Percentiles rank a stretch among this genome's conserved stretches.
Evolutionary conservation across 2,797 vertebrate species (phyloP).

Genomic region (Allobates femoralis): DNA sequence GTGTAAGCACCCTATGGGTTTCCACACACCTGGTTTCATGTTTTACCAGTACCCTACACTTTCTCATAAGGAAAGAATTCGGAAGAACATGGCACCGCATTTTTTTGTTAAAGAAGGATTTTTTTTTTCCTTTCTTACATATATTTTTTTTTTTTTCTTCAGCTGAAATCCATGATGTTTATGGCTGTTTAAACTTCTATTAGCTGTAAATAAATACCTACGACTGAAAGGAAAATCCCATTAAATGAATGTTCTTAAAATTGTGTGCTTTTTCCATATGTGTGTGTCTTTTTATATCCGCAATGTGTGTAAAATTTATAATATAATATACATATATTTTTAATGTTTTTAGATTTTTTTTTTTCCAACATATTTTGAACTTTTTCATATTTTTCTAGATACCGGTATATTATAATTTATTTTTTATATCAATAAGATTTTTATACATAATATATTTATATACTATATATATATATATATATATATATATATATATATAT

Average conservation of each 20-base stretch:
- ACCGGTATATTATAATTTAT: too few species aligned
- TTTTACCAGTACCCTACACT: slow-evolving; percentile 66
- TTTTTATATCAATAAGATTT: too few species aligned
- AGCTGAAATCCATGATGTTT: slow-evolving; percentile 78
- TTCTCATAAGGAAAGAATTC: slow-evolving; percentile 72
- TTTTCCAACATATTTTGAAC: too few species aligned
- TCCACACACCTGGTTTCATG: background rate
- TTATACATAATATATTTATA: too few species aligned
- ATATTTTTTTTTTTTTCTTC: slow-evolving; percentile 75
- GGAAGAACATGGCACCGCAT: slow-evolving; percentile 74
- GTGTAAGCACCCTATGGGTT: slow-evolving; percentile 9
- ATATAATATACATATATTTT: too few species aligned
- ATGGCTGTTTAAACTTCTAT: slow-evolving; percentile 80
- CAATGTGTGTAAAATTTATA: too few species aligned
- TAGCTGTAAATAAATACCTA: slow-evolving; percentile 80
- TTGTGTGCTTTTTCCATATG: background rate
- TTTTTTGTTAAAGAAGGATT: slow-evolving; percentile 67
- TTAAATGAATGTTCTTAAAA: slow-evolving; percentile 79
- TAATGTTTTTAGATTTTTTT: too few species aligned
- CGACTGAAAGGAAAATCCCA: slow-evolving; percentile 80
- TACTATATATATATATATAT: too few species aligned
- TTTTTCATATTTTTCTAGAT: too few species aligned
- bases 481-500: too few species aligned
- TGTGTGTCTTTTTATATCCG: too few species aligned
- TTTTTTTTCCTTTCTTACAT: slow-evolving; percentile 74